phyloP scores from a whole-genome alignment of 1,140 invertebrate genomes.

The Berghia stephanieae region DNA sequence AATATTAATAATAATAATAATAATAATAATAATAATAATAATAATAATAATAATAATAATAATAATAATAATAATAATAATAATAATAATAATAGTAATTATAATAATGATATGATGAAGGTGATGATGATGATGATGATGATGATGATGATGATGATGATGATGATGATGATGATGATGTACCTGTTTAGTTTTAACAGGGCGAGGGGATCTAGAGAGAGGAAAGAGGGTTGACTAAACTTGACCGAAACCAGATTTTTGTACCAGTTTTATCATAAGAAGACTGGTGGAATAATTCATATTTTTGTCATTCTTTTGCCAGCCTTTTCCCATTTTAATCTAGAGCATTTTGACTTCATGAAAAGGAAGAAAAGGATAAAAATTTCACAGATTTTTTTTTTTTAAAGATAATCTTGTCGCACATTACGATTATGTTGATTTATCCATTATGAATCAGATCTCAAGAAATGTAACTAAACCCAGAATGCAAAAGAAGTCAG shows the following conservation, averaged over 20 bases:
- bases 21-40: not conserved
- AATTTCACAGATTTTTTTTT: not conserved
- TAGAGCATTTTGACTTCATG: not conserved
- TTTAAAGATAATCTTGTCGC: not conserved
- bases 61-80: not conserved
- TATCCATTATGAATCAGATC: not conserved
- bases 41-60: constrained; percentile 10
- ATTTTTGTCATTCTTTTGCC: no score
- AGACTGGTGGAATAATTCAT: no score
- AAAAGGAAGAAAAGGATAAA: not conserved
- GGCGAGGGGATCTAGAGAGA: no score
- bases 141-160: no score
- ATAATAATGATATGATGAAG: no score
- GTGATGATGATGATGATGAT: no score
- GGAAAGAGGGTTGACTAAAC: no score
- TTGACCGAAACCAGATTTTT: constrained; percentile 13
- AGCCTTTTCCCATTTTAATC: no score
- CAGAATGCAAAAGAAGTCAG: constrained; percentile 12
- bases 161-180: no score
- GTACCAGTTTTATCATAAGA: not conserved
- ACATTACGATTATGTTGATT: not conserved
- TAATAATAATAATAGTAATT: not conserved
- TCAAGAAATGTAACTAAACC: not conserved
- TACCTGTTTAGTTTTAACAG: no score
- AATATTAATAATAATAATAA: constrained; percentile 4